phyloP scores from a whole-genome alignment of 2,113 vertebrate genomes.

The Cnemophilus loriae region DNA sequence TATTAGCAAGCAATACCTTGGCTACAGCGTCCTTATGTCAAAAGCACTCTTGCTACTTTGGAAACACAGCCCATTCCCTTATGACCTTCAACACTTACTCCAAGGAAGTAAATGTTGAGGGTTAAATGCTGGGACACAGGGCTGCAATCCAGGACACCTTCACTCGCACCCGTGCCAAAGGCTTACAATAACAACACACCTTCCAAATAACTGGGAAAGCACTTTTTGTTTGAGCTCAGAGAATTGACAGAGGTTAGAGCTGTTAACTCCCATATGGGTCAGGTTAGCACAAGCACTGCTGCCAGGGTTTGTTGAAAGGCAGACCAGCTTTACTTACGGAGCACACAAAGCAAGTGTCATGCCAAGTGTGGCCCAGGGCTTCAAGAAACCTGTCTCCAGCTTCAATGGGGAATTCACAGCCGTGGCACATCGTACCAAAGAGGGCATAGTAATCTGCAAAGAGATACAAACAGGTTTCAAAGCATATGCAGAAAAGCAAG shows the following conservation, averaged over 20 bases:
- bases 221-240: background rate
- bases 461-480: background rate
- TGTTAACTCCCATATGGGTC: background rate
- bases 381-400: slow-evolving; percentile 96
- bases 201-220: slow-evolving; percentile 10
- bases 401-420: slow-evolving; percentile 97
- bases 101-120: accelerated
- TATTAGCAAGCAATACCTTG: background rate
- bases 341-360: slow-evolving; percentile 98
- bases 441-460: slow-evolving; percentile 88
- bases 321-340: slow-evolving; percentile 74
- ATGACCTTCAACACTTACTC: background rate
- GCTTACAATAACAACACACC: slow-evolving; percentile 12
- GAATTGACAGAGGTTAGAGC: background rate
- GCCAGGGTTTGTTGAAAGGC: background rate
- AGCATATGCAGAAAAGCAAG: background rate
- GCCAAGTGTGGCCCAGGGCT: slow-evolving; percentile 92
- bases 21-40: background rate
- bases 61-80: background rate
- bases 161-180: background rate
- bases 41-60: background rate
- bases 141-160: background rate
- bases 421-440: slow-evolving; percentile 91
- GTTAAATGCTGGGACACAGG: background rate
- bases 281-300: background rate